These are phyloP conservation scores for Acanthis flammea DNA, from an alignment of 2,797 vertebrate species.

Conservation along the genomic window DNA sequence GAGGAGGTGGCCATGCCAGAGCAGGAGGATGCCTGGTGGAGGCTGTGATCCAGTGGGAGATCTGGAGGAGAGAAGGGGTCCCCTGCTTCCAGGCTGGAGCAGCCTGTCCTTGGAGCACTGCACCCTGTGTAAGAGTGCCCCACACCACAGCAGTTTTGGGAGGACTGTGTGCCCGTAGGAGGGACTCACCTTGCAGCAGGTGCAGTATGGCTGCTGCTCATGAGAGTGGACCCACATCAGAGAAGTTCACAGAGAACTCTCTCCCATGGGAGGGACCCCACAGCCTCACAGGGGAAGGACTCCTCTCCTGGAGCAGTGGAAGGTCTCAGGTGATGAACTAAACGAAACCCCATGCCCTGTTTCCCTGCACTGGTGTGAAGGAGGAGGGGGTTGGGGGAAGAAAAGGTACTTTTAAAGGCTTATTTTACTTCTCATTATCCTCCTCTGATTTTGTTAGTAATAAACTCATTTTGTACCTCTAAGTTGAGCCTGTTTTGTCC, in stretches of 20 bases:
- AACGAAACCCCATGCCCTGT: not conserved
- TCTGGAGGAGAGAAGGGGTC: not conserved
- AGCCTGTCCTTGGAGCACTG: not conserved
- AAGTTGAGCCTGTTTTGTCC: not conserved
- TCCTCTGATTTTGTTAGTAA: not conserved
- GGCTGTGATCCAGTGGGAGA: not conserved
- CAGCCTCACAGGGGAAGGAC: accelerated
- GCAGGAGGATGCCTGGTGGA: not conserved
- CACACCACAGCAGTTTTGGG: not conserved
- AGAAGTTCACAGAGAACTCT: not conserved
- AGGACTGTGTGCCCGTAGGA: not conserved
- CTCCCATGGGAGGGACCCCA: not conserved
- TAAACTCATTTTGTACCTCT: not conserved
- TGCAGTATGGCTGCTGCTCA: not conserved
- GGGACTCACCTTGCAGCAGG: not conserved
- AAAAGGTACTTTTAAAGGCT: not conserved
- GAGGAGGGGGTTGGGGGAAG: not conserved
- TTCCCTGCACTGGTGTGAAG: not conserved
- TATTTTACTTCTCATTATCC: not conserved
- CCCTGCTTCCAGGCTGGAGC: not conserved
- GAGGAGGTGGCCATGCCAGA: accelerated
- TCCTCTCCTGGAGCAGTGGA: accelerated
- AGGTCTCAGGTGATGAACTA: too few species aligned
- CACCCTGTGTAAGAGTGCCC: too few species aligned
- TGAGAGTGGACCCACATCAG: accelerated